These are phyloP conservation scores for Phortica variegata DNA, from an alignment of 1,140 invertebrate genomes.

Conservation along the genomic window DNA sequence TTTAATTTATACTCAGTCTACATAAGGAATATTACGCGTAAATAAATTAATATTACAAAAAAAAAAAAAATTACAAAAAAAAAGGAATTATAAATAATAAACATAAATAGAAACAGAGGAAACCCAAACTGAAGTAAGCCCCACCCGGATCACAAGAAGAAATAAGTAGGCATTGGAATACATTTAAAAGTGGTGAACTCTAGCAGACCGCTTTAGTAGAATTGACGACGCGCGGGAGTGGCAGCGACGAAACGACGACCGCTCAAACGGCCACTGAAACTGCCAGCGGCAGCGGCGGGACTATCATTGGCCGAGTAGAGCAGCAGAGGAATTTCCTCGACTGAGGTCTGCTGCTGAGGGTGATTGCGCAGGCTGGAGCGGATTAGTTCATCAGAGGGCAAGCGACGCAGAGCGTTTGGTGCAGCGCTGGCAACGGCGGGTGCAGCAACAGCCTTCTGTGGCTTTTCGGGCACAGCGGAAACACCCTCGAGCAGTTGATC, in stretches of 20 bases:
- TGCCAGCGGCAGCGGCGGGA: not conserved
- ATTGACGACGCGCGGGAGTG: conserved; percentile 36
- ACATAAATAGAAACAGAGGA: conserved; percentile 12
- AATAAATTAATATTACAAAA: conserved; percentile 27
- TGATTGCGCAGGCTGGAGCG: conserved; percentile 36
- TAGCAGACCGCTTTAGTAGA: conserved; percentile 13
- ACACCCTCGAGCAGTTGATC: conserved; percentile 36
- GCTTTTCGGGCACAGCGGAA: not conserved
- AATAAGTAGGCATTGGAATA: not conserved
- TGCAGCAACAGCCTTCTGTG: not conserved
- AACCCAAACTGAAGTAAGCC: not conserved
- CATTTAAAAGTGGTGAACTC: not conserved
- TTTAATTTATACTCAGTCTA: conserved; percentile 55
- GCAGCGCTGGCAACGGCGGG: not conserved
- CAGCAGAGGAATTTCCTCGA: conserved; percentile 48
- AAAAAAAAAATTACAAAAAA: conserved; percentile 28
- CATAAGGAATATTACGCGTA: too few species aligned
- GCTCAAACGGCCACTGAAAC: conserved; percentile 1
- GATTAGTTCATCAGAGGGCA: conserved; percentile 33
- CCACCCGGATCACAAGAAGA: not conserved
- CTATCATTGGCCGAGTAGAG: conserved; percentile 46
- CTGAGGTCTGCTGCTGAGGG: conserved; percentile 37
- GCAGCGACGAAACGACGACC: conserved; percentile 40
- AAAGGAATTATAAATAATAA: not conserved
- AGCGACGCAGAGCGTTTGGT: conserved; percentile 22